phyloP scores from a whole-genome alignment of 2,888 invertebrate genomes.

The Ptychoptera albimana region DNA sequence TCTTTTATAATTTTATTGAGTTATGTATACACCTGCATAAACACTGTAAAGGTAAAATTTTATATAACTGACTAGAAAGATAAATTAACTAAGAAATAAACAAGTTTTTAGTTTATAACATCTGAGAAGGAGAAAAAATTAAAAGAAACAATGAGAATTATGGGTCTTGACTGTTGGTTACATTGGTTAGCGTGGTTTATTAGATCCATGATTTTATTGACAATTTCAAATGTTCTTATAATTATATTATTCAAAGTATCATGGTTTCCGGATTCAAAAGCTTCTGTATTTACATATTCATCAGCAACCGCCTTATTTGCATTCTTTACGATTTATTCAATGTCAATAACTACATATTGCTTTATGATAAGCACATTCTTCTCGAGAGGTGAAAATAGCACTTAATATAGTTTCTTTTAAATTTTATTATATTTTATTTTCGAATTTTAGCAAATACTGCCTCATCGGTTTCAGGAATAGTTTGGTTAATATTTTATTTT shows the following conservation, averaged over 20 bases:
- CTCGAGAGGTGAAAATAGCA: conserved; percentile 32
- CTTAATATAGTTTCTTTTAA: not conserved
- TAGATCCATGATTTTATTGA: conserved; percentile 52
- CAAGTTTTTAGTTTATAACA: conserved; percentile 26
- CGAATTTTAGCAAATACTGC: conserved; percentile 47
- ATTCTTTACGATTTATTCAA: conserved; percentile 52
- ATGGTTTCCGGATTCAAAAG: conserved; percentile 33
- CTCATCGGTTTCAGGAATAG: conserved; percentile 55
- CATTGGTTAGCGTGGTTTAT: conserved; percentile 80
- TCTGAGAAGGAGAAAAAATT: conserved; percentile 44
- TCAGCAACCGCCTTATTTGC: conserved; percentile 50
- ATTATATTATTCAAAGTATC: conserved; percentile 42
- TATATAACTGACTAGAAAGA: not conserved
- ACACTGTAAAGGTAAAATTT: conserved; percentile 44
- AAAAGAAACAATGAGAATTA: conserved; percentile 84
- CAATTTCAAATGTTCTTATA: conserved; percentile 42
- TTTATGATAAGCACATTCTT: conserved; percentile 70
- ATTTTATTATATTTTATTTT: not conserved
- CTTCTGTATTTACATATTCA: conserved; percentile 51
- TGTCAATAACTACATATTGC: conserved; percentile 56
- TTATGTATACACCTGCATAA: conserved; percentile 67
- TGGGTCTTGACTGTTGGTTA: conserved; percentile 70
- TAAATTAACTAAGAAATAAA: too few relatives aligned
- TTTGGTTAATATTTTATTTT: conserved; percentile 59
- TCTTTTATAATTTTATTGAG: conserved; percentile 64